phyloP scores from a whole-genome alignment of 2,113 vertebrate genomes.

The Channa argus region DNA sequence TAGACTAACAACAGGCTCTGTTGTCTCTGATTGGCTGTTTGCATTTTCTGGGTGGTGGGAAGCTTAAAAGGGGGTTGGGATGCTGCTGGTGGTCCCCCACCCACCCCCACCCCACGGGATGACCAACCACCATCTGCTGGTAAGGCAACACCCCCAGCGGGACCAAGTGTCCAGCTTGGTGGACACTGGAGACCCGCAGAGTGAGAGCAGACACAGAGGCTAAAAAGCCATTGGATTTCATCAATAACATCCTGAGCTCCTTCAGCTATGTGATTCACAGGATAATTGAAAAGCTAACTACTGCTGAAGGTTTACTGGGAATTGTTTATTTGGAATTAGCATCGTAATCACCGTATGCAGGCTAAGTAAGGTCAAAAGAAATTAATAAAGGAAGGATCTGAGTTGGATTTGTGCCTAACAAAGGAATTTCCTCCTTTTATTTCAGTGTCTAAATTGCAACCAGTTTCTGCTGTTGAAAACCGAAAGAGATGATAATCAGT shows the following conservation, averaged over 20 bases:
- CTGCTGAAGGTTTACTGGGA: neutral
- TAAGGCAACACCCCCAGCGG: constrained; percentile 76
- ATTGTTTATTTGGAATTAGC: constrained; percentile 13
- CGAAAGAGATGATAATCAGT: neutral
- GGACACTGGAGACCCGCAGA: constrained; percentile 40
- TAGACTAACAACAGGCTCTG: neutral
- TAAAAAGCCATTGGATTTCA: constrained; percentile 59
- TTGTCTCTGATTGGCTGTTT: constrained; percentile 25
- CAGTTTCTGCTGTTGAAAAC: neutral
- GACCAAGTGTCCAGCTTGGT: constrained; percentile 47
- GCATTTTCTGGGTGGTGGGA: neutral
- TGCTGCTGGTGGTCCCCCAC: constrained; percentile 13
- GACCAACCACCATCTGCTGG: constrained; percentile 79
- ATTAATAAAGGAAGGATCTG: neutral
- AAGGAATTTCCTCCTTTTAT: neutral
- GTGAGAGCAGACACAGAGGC: constrained; percentile 11
- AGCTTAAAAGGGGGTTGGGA: constrained; percentile 43
- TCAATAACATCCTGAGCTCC: constrained; percentile 45
- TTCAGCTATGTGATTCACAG: constrained; percentile 10
- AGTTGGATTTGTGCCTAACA: neutral
- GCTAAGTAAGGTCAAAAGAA: neutral
- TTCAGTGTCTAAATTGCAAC: neutral
- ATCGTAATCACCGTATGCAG: neutral
- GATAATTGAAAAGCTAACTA: constrained; percentile 16
- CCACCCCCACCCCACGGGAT: constrained; percentile 19